Evolutionary conservation across 35 echinoderm and acorn worm genomes (phyloP).

Genomic region (Lytechinus pictus): DNA sequence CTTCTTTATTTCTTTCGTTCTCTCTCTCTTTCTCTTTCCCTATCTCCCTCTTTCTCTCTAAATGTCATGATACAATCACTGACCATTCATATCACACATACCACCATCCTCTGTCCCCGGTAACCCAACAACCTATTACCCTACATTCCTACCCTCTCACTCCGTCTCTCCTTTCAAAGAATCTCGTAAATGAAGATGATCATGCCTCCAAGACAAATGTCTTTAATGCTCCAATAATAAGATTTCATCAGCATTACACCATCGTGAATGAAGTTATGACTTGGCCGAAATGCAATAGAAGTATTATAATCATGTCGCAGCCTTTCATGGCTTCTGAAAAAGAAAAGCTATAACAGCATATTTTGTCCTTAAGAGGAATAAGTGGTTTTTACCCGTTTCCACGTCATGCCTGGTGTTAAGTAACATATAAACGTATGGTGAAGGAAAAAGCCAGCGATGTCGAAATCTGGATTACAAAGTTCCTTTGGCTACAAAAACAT

Average conservation of each 20-base stretch:
- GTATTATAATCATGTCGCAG: not conserved
- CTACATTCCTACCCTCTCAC: not conserved
- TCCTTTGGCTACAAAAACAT: not conserved
- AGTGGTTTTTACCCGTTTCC: too few relatives aligned
- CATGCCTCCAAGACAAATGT: not conserved
- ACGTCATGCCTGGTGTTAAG: too few relatives aligned
- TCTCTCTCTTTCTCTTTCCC: not conserved
- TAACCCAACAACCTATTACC: not conserved
- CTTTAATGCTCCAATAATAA: not conserved
- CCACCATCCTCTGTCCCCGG: not conserved
- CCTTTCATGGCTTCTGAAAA: not conserved
- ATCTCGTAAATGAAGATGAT: not conserved
- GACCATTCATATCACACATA: not conserved
- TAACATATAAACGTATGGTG: not conserved
- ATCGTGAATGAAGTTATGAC: not conserved
- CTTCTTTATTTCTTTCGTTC: not conserved
- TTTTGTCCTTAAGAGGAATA: too few relatives aligned
- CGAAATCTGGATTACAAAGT: not conserved
- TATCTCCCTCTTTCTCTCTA: not conserved
- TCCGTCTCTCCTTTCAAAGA: not conserved
- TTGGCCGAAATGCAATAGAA: conserved; percentile 9
- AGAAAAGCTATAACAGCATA: too few relatives aligned
- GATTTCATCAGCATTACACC: not conserved
- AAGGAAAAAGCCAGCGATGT: not conserved
- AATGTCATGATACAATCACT: not conserved